These are phyloP conservation scores for Chaetogeoica ovagalla DNA, from an alignment of 2,888 invertebrate species.

Conservation along the genomic window DNA sequence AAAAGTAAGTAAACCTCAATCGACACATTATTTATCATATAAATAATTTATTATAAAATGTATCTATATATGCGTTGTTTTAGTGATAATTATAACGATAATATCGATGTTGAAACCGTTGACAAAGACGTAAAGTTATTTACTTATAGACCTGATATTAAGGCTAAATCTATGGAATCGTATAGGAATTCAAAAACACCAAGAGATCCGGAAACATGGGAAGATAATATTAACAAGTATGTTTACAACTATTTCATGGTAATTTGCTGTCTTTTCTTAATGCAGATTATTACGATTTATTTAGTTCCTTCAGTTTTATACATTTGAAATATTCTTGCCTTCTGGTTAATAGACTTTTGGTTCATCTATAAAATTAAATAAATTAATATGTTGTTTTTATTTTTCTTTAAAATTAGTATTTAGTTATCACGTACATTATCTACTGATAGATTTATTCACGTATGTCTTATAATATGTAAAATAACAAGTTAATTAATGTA, in stretches of 20 bases:
- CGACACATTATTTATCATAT: neutral
- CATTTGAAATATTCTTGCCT: too few relatives aligned
- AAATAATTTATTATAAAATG: neutral
- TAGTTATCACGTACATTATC: too few relatives aligned
- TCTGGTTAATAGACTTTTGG: too few relatives aligned
- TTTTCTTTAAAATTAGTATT: too few relatives aligned
- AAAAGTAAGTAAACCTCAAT: constrained; percentile 20
- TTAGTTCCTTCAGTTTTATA: too few relatives aligned
- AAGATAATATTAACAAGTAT: constrained; percentile 45
- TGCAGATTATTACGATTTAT: too few relatives aligned
- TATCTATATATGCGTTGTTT: neutral
- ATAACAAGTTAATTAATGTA: too few relatives aligned
- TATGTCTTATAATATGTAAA: too few relatives aligned
- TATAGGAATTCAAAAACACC: constrained; percentile 35
- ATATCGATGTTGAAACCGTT: constrained; percentile 32
- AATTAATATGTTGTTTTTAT: too few relatives aligned
- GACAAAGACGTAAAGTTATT: constrained; percentile 39
- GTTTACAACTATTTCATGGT: neutral
- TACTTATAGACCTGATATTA: constrained; percentile 27
- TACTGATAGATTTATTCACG: too few relatives aligned
- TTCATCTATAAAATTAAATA: too few relatives aligned
- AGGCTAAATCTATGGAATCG: constrained; percentile 34
- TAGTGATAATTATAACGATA: constrained; percentile 32
- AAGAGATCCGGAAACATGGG: constrained; percentile 43
- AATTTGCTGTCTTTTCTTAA: too few relatives aligned